These are phyloP conservation scores for Eurois occulta DNA, from an alignment of 2,888 invertebrate genomes.

Conservation along the genomic window DNA sequence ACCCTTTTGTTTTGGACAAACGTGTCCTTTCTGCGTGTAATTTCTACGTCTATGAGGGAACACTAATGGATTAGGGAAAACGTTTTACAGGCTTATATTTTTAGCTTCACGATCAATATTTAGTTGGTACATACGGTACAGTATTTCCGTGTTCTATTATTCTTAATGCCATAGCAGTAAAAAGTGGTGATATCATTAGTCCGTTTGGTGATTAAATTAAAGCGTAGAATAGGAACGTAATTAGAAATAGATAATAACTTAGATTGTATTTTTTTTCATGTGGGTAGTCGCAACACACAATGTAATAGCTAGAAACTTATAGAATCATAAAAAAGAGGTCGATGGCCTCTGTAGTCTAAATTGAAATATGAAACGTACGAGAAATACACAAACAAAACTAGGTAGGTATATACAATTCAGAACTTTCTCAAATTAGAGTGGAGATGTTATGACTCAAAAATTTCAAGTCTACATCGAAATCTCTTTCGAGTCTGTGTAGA, in stretches of 20 bases:
- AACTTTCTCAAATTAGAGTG: constrained; percentile 53
- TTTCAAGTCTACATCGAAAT: constrained; percentile 9
- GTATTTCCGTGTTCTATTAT: constrained; percentile 1
- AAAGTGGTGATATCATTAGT: constrained; percentile 25
- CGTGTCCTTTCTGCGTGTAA: background rate
- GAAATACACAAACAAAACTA: constrained; percentile 10
- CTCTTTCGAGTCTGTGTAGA: constrained; percentile 38
- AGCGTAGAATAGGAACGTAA: background rate
- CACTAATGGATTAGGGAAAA: constrained; percentile 1
- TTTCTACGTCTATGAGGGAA: background rate
- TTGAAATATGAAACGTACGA: constrained; percentile 1
- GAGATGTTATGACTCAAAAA: constrained; percentile 24
- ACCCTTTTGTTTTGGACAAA: background rate
- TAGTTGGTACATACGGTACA: no score
- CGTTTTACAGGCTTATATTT: constrained; percentile 18
- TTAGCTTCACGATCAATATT: constrained; percentile 4
- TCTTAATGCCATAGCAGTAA: constrained; percentile 4
- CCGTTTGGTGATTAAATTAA: constrained; percentile 14
- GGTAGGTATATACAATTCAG: background rate
- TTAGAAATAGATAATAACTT: constrained; percentile 15
- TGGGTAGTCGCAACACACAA: background rate
- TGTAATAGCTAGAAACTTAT: background rate
- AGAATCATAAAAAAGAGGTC: constrained; percentile 4
- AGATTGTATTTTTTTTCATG: background rate
- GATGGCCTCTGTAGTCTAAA: background rate